Percentiles rank a stretch among this genome's conserved stretches.
These are phyloP conservation scores for Rhynchomys soricoides DNA, from an alignment of 2,113 vertebrate genomes.

Conservation along the genomic window DNA sequence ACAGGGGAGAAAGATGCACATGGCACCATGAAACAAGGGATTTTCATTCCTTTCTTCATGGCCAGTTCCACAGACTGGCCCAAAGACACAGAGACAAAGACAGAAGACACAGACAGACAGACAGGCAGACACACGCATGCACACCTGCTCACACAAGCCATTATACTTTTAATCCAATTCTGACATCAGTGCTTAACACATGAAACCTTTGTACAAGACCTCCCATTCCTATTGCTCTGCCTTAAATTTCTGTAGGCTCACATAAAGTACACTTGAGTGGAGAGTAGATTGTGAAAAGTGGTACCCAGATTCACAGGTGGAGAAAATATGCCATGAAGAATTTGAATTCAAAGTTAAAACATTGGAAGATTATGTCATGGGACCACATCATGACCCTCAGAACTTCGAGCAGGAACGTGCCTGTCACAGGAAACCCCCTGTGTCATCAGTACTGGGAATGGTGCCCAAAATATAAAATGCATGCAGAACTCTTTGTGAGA, in stretches of 20 bases:
- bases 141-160: neutral
- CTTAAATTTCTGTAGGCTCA: neutral
- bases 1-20: neutral
- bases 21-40: neutral
- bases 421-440: neutral
- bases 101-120: neutral
- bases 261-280: neutral
- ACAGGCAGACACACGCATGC: neutral
- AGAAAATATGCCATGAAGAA: neutral
- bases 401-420: neutral
- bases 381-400: neutral
- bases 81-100: too few species aligned
- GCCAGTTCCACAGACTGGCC: too few species aligned
- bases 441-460: neutral
- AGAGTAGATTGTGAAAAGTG: neutral
- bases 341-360: neutral
- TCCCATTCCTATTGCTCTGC: neutral
- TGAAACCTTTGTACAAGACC: neutral
- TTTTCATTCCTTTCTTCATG: neutral
- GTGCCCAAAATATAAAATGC: slow-evolving; percentile 6
- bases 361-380: neutral
- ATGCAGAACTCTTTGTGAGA: neutral
- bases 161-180: neutral
- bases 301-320: neutral
- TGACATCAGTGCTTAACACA: neutral